Conservation (phyloP, 2,113 vertebrate species). For the Thymallus thymallus region DNA sequence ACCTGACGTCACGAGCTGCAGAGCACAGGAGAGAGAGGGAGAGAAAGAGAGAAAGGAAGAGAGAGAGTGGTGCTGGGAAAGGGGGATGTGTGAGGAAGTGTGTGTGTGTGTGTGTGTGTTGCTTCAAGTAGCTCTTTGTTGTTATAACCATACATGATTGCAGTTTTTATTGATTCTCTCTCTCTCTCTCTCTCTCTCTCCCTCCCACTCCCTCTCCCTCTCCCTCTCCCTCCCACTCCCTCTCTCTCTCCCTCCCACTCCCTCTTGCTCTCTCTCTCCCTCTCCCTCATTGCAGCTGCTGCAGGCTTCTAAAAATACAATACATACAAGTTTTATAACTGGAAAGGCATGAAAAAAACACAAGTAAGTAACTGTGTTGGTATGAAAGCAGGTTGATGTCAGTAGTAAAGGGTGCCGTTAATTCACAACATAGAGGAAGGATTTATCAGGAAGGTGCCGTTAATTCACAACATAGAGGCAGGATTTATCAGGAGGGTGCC, state of each 20-base stretch:
- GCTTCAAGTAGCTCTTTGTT: slow-evolving; percentile 47
- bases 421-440: no score
- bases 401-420: not conserved
- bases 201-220: no score
- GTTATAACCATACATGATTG: slow-evolving; percentile 50
- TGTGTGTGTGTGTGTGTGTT: slow-evolving; percentile 7
- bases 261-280: no score
- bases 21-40: slow-evolving; percentile 21
- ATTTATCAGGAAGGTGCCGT: no score
- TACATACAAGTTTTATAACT: slow-evolving; percentile 25
- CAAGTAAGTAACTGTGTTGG: not conserved
- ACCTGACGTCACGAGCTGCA: slow-evolving; percentile 53
- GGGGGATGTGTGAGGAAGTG: no score
- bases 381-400: not conserved
- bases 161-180: slow-evolving; percentile 27
- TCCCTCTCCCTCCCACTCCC: not conserved
- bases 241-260: no score
- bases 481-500: no score
- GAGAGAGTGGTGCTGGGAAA: not conserved
- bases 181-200: no score
- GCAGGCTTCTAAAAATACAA: slow-evolving; percentile 43
- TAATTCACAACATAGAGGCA: no score
- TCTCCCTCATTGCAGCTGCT: slow-evolving; percentile 29
- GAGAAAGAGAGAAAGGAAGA: not conserved
- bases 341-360: slow-evolving; percentile 24